phyloP scores from a whole-genome alignment of 53 echinoderm and acorn worm genomes.

The Antedon mediterranea region DNA sequence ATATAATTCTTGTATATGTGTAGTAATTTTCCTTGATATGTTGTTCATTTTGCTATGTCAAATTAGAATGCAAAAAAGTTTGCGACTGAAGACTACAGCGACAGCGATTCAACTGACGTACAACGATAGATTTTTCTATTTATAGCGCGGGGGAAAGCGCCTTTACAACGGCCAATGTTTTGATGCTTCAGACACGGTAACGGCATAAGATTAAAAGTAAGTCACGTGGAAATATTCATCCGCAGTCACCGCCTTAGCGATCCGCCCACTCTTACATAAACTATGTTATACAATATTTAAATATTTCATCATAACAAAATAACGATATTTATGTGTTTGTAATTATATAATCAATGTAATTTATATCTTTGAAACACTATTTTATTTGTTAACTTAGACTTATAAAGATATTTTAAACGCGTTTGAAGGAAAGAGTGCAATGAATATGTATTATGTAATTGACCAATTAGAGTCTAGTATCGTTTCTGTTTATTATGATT shows the following conservation, averaged over 20 bases:
- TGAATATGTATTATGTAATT: background rate
- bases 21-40: slow-evolving; percentile 86
- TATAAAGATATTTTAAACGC: background rate
- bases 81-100: background rate
- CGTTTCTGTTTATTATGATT: background rate
- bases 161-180: background rate
- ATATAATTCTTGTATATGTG: slow-evolving; percentile 81
- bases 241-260: background rate
- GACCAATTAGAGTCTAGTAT: background rate
- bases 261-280: background rate
- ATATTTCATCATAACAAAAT: background rate
- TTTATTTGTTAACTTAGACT: background rate
- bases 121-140: background rate
- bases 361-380: background rate
- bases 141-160: background rate
- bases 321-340: background rate
- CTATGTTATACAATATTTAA: background rate
- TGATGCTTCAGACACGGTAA: background rate
- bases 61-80: too few relatives aligned
- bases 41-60: slow-evolving; percentile 51
- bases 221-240: background rate
- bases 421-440: background rate
- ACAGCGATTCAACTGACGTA: background rate
- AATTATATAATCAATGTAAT: background rate
- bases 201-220: background rate